Evolutionary conservation across 2,113 vertebrate species (phyloP).

Genomic region (Erythrocercus mccallii): DNA sequence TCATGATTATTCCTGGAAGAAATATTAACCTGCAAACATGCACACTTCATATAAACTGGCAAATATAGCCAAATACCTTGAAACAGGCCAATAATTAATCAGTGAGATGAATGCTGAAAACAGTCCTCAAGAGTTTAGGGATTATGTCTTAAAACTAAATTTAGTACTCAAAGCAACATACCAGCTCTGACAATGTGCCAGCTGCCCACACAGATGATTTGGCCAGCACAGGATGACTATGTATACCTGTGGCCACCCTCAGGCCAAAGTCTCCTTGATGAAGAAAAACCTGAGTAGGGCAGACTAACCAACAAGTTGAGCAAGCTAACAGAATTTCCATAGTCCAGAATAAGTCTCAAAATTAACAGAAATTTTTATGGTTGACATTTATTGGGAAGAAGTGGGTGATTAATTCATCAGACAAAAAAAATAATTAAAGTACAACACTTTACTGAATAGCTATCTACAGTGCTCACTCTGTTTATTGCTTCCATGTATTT

Average conservation of each 20-base stretch:
- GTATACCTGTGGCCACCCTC: neutral
- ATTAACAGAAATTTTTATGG: neutral
- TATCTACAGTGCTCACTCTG: neutral
- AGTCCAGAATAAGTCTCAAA: neutral
- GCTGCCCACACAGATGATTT: neutral
- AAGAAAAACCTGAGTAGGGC: neutral
- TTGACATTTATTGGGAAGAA: neutral
- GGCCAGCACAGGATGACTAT: neutral
- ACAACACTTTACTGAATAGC: neutral
- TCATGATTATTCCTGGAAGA: neutral
- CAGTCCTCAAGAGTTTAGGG: neutral
- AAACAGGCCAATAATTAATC: neutral
- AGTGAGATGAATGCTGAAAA: neutral
- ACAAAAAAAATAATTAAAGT: neutral
- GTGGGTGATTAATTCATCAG: neutral
- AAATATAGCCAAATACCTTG: neutral
- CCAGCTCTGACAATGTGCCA: neutral
- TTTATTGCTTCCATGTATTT: neutral
- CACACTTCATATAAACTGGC: neutral
- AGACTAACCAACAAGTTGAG: neutral
- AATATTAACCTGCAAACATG: neutral
- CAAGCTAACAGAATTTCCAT: neutral
- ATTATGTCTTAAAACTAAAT: neutral
- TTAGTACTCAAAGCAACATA: neutral
- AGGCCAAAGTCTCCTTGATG: neutral